phyloP scores from a whole-genome alignment of 2,888 invertebrate genomes.

The Sisyra nigra region DNA sequence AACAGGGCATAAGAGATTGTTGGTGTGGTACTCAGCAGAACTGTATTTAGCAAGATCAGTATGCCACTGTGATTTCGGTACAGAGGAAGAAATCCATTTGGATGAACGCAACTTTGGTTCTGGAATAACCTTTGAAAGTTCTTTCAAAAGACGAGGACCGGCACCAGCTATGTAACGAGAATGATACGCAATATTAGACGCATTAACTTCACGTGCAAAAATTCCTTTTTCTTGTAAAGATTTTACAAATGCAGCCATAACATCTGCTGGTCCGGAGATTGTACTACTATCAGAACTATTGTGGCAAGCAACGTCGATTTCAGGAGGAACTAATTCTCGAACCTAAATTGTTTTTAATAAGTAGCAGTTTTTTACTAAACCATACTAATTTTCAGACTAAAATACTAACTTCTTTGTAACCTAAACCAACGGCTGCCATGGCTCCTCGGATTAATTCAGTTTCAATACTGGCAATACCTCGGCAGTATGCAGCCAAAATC shows the following conservation, averaged over 20 bases:
- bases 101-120: conserved; percentile 47
- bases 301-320: conserved; percentile 75
- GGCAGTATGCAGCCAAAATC: conserved; percentile 59
- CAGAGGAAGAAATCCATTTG: conserved; percentile 77
- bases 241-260: conserved; percentile 46
- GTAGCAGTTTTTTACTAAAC: background rate
- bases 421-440: conserved; percentile 67
- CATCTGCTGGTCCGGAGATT: conserved; percentile 70
- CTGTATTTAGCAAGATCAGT: conserved; percentile 42
- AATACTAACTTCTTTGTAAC: conserved; percentile 8
- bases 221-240: conserved; percentile 51
- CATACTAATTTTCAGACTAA: background rate
- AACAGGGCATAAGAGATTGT: conserved; percentile 54
- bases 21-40: conserved; percentile 79
- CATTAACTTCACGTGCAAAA: conserved; percentile 70
- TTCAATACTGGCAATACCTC: conserved; percentile 52
- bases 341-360: conserved; percentile 20
- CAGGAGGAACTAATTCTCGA: conserved; percentile 46
- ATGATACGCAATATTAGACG: conserved; percentile 81
- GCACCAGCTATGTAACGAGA: conserved; percentile 63
- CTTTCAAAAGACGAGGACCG: conserved; percentile 46
- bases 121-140: conserved; percentile 45
- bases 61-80: conserved; percentile 56
- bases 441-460: conserved; percentile 47
- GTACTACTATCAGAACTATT: conserved; percentile 75